Evolutionary conservation across 2,113 vertebrate species (phyloP), one percentile per base, ranked within the genome.

Genomic region (Thalassarche chlororhynchos): DNA sequence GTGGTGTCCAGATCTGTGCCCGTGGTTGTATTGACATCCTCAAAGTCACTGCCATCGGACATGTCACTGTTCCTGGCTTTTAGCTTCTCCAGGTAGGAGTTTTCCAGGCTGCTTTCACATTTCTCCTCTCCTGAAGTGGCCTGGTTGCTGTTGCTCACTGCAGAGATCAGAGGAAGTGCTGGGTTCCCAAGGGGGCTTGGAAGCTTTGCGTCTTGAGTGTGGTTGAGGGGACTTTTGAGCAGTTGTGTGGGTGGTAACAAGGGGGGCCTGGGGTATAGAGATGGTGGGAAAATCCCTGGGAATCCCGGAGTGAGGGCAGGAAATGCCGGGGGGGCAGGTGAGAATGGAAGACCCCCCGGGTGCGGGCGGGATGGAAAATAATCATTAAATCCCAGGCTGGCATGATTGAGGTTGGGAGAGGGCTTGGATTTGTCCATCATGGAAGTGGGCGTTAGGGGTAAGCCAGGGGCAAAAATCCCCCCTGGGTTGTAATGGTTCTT

Each of bases 1-100:
- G 99, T 99, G 72, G 99, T 99, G 96, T 99, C 99, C 98, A 99
- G 98, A 95, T 99, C 99, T 0, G 99, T 99, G 55, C 99, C 99
- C 1, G 99, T 99, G 46, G 99, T 99, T 17, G 99, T 99, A 92
- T 99, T 99, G 94, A 99, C 95, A 6, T 99, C 99, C 98, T 99
- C 99, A n/a, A 99, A 99, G 98, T 99, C 99, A 9, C 99, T 99
- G 80, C 99, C 99, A 0, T 99, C 99, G 0, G 99, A 99, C 97
- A 99, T 84, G 91, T 99, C 99, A 5, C 98, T 99, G 97, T 98
- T 98, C 98, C 99, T 99, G 26, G 98, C 97, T 98, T 99, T 99
- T 93, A 98, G 97, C 97, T 99, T 99, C 61, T 99, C 98, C 52
- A 98, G 84, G 62, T 98, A 99, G 20, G 98, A 97, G 75, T 98